Conservation (phyloP, 2,113 vertebrate genomes). For the Oryzias melastigma region DNA sequence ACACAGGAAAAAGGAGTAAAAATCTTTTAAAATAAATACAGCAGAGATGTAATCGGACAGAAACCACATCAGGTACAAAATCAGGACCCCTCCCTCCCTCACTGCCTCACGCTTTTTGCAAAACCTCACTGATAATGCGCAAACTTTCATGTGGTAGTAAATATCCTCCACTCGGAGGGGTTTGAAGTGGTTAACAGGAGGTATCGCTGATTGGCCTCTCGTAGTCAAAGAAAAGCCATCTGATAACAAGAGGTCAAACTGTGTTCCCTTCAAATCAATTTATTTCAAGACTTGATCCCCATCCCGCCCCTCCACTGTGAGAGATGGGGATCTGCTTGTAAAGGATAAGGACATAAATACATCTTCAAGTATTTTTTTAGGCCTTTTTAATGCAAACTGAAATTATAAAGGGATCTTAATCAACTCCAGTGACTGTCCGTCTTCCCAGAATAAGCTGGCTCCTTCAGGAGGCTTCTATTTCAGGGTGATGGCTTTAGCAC, state of each 20-base stretch:
- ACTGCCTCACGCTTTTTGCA: slow-evolving; percentile 34
- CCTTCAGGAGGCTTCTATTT: slow-evolving; percentile 63
- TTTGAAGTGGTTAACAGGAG: slow-evolving; percentile 71
- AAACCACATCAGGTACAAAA: slow-evolving; percentile 70
- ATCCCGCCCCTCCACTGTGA: slow-evolving; percentile 21
- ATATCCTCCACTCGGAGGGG: slow-evolving; percentile 57
- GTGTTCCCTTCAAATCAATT: slow-evolving; percentile 60
- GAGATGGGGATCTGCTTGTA: slow-evolving; percentile 22
- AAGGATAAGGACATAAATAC: slow-evolving; percentile 30
- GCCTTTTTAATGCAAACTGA: slow-evolving; percentile 21
- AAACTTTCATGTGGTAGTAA: slow-evolving; percentile 74
- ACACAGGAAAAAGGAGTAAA: slow-evolving; percentile 38
- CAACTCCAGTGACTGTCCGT: slow-evolving; percentile 43
- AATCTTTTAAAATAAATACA: background rate
- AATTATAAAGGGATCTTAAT: slow-evolving; percentile 62
- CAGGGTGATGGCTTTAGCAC: slow-evolving; percentile 72
- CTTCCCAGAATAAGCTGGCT: slow-evolving; percentile 52
- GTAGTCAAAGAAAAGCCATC: slow-evolving; percentile 63
- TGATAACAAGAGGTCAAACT: slow-evolving; percentile 60
- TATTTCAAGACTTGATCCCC: slow-evolving; percentile 34
- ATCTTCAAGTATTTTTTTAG: slow-evolving; percentile 24
- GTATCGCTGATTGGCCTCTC: slow-evolving; percentile 63
- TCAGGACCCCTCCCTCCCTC: slow-evolving; percentile 68
- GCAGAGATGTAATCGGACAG: slow-evolving; percentile 71
- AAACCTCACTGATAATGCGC: slow-evolving; percentile 70